phyloP scores from a whole-genome alignment of 2,113 vertebrate species.

The Psilopsiagon aymara region DNA sequence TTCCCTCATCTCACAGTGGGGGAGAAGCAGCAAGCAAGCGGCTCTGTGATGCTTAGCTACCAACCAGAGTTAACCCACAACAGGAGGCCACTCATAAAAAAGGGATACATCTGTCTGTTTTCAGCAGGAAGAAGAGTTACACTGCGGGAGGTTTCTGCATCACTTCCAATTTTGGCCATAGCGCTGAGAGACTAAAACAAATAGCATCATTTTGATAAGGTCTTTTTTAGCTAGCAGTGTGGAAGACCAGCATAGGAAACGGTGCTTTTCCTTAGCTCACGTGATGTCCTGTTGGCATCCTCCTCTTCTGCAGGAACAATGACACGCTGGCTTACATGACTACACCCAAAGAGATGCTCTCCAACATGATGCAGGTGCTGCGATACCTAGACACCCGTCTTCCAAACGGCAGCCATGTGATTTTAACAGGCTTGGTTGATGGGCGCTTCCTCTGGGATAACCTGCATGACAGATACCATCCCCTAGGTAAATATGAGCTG shows the following conservation, averaged over 20 bases:
- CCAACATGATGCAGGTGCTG: constrained; percentile 65
- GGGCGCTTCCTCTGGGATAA: constrained; percentile 80
- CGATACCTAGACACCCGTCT: constrained; percentile 61
- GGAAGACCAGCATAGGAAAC: not conserved
- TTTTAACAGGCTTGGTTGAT: constrained; percentile 75
- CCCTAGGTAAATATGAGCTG: constrained; percentile 69
- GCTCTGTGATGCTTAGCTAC: not conserved
- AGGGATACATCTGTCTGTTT: not conserved
- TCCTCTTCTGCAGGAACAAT: constrained; percentile 36
- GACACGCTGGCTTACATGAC: constrained; percentile 76
- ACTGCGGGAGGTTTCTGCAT: not conserved
- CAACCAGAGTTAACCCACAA: not conserved
- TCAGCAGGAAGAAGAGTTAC: not conserved
- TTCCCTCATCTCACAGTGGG: not conserved
- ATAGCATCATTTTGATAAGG: not conserved
- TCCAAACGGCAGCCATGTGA: constrained; percentile 74
- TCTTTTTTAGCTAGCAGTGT: not conserved
- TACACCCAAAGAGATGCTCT: constrained; percentile 68
- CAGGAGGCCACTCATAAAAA: not conserved
- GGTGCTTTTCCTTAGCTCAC: not conserved
- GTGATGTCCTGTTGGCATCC: not conserved
- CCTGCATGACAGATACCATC: constrained; percentile 76
- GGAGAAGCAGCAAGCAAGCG: accelerated
- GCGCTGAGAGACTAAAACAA: not conserved
- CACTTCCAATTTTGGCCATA: not conserved